phyloP scores from a whole-genome alignment of 2,797 vertebrate genomes.

The Moxostoma hubbsi region DNA sequence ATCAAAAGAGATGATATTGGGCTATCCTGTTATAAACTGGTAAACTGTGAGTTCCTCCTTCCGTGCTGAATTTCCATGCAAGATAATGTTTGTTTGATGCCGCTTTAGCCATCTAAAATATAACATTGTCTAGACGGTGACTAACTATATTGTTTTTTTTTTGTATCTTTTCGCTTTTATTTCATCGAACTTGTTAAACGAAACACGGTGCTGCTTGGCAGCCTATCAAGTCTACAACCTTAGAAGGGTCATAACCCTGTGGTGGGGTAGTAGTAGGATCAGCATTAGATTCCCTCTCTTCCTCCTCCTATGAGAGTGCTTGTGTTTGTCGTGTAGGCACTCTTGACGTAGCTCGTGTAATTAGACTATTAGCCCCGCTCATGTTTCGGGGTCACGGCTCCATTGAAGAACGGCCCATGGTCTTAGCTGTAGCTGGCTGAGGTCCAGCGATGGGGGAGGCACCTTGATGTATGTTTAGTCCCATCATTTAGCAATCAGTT shows the following conservation, averaged over 20 bases:
- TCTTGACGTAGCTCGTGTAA: constrained; percentile 52
- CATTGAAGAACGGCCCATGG: constrained; percentile 35
- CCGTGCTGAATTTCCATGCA: not conserved
- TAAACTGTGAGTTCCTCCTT: constrained; percentile 31
- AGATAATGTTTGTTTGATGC: too few relatives aligned
- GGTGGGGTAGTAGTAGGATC: constrained; percentile 39
- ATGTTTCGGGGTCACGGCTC: constrained; percentile 52
- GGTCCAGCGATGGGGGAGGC: constrained; percentile 1
- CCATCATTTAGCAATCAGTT: constrained; percentile 33
- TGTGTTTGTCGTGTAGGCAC: constrained; percentile 44
- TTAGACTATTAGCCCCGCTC: constrained; percentile 56
- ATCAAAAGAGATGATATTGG: constrained; percentile 48
- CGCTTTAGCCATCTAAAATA: too few relatives aligned
- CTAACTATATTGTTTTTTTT: constrained; percentile 12
- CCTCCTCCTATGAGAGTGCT: constrained; percentile 34
- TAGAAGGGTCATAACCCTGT: constrained; percentile 39
- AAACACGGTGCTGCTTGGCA: constrained; percentile 40
- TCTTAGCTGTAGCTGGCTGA: constrained; percentile 48
- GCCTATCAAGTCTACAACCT: constrained; percentile 43
- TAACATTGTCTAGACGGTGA: not conserved
- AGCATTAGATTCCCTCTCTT: constrained; percentile 40
- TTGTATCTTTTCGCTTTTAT: not conserved
- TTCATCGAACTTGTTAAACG: constrained; percentile 40
- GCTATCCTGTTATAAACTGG: constrained; percentile 12
- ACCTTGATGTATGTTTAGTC: constrained; percentile 44